These are phyloP conservation scores for Leptogaster cylindrica DNA, from an alignment of 2,888 invertebrate species.

Conservation along the genomic window DNA sequence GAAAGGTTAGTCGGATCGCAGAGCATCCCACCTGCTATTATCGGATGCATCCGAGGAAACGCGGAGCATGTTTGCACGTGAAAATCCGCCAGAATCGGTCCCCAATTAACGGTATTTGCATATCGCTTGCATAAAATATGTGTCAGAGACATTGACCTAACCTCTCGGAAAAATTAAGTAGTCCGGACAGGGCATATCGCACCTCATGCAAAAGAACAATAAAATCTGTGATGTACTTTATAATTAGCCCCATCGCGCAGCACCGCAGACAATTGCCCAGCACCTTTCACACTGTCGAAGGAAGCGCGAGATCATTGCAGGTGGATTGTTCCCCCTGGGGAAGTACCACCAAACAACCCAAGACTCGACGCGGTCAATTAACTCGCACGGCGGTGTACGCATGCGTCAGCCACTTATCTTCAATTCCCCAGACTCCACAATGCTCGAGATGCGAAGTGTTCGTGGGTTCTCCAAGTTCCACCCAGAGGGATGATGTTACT, in stretches of 20 bases:
- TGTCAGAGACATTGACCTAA: constrained; percentile 46
- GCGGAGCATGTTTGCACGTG: not conserved
- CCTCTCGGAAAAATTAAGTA: constrained; percentile 43
- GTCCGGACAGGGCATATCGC: constrained; percentile 39
- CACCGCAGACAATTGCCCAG: constrained; percentile 29
- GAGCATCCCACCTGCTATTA: constrained; percentile 3
- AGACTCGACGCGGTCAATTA: constrained; percentile 48
- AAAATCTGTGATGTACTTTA: constrained; percentile 31
- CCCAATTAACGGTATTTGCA: constrained; percentile 45
- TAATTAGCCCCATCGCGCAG: constrained; percentile 41
- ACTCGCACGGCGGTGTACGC: constrained; percentile 6
- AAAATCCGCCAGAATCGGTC: constrained; percentile 7
- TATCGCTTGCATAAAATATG: constrained; percentile 30
- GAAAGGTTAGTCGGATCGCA: not conserved
- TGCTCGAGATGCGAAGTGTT: no score
- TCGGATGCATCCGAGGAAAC: not conserved
- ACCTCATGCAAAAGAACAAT: constrained; percentile 41
- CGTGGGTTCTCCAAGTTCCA: no score
- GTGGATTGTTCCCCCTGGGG: constrained; percentile 16
- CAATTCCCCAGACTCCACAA: constrained; percentile 29
- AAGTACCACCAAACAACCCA: constrained; percentile 1
- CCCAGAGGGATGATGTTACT: constrained; percentile 23
- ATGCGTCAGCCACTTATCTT: constrained; percentile 5
- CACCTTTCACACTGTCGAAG: constrained; percentile 9
- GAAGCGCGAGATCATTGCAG: constrained; percentile 17